phyloP scores from a whole-genome alignment of 2,888 invertebrate genomes.

The Polydrusus cervinus region DNA sequence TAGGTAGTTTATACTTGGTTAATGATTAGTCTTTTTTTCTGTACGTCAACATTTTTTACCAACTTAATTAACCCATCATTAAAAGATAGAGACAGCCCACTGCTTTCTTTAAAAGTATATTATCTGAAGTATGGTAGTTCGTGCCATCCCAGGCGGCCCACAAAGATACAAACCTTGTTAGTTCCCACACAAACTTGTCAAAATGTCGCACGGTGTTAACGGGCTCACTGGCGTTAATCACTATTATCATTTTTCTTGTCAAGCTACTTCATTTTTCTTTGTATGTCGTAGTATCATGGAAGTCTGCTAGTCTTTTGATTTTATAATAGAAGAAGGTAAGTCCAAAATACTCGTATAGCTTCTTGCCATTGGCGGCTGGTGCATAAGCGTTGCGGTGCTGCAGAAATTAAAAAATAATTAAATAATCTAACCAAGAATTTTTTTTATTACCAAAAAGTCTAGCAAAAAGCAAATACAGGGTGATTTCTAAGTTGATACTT shows the following conservation, averaged over 20 bases:
- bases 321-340: not conserved
- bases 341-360: no score
- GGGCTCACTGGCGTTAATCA: slow-evolving; percentile 59
- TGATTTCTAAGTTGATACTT: no score
- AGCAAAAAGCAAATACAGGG: no score
- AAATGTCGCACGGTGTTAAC: slow-evolving; percentile 62
- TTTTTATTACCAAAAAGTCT: no score
- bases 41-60: slow-evolving; percentile 45
- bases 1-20: no score
- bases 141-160: slow-evolving; percentile 58
- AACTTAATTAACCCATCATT: slow-evolving; percentile 56
- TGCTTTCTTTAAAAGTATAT: slow-evolving; percentile 43
- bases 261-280: slow-evolving; percentile 54
- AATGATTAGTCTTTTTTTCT: no score
- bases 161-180: slow-evolving; percentile 57
- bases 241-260: slow-evolving; percentile 57
- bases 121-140: slow-evolving; percentile 52
- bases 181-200: slow-evolving; percentile 62
- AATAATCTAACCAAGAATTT: no score
- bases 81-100: slow-evolving; percentile 52
- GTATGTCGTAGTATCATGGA: not conserved
- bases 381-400: no score
- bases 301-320: not conserved
- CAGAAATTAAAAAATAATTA: no score
- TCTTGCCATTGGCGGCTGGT: no score